Evolutionary conservation across 2,113 vertebrate genomes (phyloP), one percentile per base, ranked within the genome.

Genomic region (Coptodon rendalli): DNA sequence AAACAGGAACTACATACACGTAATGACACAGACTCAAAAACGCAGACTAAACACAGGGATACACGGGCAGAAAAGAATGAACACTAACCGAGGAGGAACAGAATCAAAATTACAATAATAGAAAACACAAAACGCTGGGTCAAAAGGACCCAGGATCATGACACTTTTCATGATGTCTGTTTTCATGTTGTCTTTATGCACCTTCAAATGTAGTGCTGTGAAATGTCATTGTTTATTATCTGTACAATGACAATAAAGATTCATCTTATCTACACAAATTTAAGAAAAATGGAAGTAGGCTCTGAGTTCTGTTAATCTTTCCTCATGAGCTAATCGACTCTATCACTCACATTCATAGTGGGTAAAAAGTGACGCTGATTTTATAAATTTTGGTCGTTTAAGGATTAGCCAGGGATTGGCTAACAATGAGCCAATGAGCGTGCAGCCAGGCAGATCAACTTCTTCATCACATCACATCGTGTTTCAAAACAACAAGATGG

Each of bases 321-420:
- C 38, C 22, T 73, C 38, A 27, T 45, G 38, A 45, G 13, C 3
- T 73, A 40, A 71, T 71, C 3, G 12, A 22, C 1, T 71, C n/a
- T 2, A 0, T 24, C n/a, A 43, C 38, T 43, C 38, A 71, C 3
- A 9, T 43, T 71, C 38, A 45, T 1, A 27, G 12, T 43, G n/a
- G n/a, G 22, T 0, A 73, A 73, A 73, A 27, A 40, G 5, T 9
- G 3, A 73, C 2, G 22, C 2, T 9, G 13, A 27, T 17, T 2
- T 73, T 27, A 5, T 45, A 43, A 9, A 45, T 9, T 54, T 54
- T 43, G 5, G 66, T 14, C 12, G 1, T 71, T 43, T 22, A 68
- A 40, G 66, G 7, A 71, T 71, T 43, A 24, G n/a, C n/a, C 38
- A 45, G 66, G 7, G 22, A 6, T 16, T 73, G 13, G 63, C 36